Evolutionary conservation across 1,140 invertebrate genomes (phyloP).

Genomic region (Drosophila pandora): DNA sequence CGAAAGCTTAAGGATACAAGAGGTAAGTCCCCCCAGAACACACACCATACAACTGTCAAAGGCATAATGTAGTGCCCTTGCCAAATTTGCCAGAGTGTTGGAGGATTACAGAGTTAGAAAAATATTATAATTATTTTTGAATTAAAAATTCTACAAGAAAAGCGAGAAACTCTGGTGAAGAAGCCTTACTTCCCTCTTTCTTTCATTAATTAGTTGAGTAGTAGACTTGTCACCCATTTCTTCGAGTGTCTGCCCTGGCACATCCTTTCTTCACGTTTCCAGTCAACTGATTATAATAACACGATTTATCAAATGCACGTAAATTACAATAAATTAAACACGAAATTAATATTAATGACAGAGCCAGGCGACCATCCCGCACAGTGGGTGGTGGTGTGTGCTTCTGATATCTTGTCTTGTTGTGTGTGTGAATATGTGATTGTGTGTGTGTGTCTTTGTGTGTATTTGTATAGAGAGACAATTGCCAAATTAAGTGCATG

Average conservation of each 20-base stretch:
- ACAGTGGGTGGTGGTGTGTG: slow-evolving; percentile 8
- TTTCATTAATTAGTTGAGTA: background rate
- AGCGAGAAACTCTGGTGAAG: too few species aligned
- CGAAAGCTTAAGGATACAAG: background rate
- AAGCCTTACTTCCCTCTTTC: too few species aligned
- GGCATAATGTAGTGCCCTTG: slow-evolving; percentile 22
- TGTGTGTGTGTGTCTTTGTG: background rate
- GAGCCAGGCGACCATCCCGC: slow-evolving; percentile 41
- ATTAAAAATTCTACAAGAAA: too few species aligned
- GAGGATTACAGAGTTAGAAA: background rate
- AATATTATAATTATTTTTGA: too few species aligned
- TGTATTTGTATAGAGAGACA: slow-evolving; percentile 49
- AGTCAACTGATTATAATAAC: slow-evolving; percentile 75
- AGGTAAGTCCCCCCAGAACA: slow-evolving; percentile 9
- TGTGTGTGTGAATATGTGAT: background rate
- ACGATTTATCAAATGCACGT: slow-evolving; percentile 80
- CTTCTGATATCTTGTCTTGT: background rate
- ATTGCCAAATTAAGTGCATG: slow-evolving; percentile 81
- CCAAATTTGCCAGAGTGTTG: background rate
- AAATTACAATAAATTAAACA: slow-evolving; percentile 82
- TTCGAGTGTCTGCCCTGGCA: slow-evolving; percentile 7
- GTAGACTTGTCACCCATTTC: background rate
- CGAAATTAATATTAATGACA: slow-evolving; percentile 81
- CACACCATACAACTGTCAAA: slow-evolving; percentile 25
- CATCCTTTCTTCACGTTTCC: slow-evolving; percentile 44